Evolutionary conservation across 1,140 invertebrate species (phyloP), one percentile per base, ranked within the genome.

Genomic region (Diplogasteroides magnus): DNA sequence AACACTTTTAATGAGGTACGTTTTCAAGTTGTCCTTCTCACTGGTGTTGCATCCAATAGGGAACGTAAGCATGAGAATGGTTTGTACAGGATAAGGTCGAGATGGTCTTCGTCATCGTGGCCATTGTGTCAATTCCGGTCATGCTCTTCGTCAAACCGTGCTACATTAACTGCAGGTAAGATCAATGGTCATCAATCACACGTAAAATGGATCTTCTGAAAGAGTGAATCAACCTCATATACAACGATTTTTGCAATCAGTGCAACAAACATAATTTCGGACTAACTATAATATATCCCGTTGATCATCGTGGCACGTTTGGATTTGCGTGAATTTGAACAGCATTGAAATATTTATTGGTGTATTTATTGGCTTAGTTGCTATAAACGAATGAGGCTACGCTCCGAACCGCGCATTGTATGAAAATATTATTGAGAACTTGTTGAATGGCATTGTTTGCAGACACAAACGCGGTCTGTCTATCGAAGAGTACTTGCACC

Each of bases 111-210:
- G 88, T 94, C 1, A 79, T 90, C 6, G 67, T 90, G 0, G 91
- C 89, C 0, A 76, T 95, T 0, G 75, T 89, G 28, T 96, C 93
- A 83, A 89, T 98, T 29, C 95, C 94, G 0, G 89, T 93, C 80
- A 91, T 98, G 90, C 86, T 97, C 69, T 84, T 95, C 11, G 90
- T 90, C 6, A 97, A 95, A 85, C 95, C 95, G 0, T 81, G 94
- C 27, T 69, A 74, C 58, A 58, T 81, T 31, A 26, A 14, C 6
- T 29, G 28, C 13, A 29, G 62, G 28, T 29, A 23, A 29, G 23
- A 26, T 23, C n/a, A 61, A 25, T 15, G 15, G 27, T n/a, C n/a
- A n/a, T n/a, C n/a, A n/a, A n/a, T n/a, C n/a, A 28, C 60, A n/a
- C n/a, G 27, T 15, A 19, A 61, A 0, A 15, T 15, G 60, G 15